A percentile compares a stretch with the other conserved stretches of the same genome.
Conservation (phyloP, 2,888 invertebrate species). For the Toxonevra muliebris region DNA sequence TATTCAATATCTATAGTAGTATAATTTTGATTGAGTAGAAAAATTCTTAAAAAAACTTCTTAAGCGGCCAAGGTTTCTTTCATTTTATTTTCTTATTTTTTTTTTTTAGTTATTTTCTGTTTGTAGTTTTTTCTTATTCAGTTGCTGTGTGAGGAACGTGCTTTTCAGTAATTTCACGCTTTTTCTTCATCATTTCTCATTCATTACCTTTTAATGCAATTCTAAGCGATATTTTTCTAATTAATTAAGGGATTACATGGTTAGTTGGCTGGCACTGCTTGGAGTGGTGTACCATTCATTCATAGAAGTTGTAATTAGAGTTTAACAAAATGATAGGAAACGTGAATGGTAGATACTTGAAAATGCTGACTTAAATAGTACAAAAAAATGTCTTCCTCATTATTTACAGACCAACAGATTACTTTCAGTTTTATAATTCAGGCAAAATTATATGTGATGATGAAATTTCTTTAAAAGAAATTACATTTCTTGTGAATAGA, state of each 20-base stretch:
- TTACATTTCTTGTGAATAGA: too few relatives aligned
- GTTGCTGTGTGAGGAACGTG: slow-evolving; percentile 29
- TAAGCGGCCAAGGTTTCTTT: slow-evolving; percentile 51
- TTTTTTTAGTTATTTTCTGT: slow-evolving; percentile 8
- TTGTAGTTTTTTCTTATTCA: slow-evolving; percentile 18
- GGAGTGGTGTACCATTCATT: slow-evolving; percentile 18
- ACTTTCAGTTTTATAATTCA: too few relatives aligned
- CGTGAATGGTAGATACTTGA: background rate
- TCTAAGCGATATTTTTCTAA: slow-evolving; percentile 15
- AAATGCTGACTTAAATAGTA: too few relatives aligned
- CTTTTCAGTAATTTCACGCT: slow-evolving; percentile 28
- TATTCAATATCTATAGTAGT: background rate
- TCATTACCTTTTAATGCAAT: background rate
- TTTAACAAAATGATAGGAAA: background rate
- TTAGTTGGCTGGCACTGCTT: slow-evolving; percentile 9
- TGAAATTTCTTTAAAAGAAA: too few relatives aligned
- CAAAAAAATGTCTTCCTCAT: too few relatives aligned
- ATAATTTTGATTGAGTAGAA: slow-evolving; percentile 2
- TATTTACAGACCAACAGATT: too few relatives aligned
- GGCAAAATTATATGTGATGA: too few relatives aligned
- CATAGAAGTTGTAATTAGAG: too few relatives aligned
- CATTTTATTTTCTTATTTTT: slow-evolving; percentile 22
- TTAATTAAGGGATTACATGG: slow-evolving; percentile 33
- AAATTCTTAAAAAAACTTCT: slow-evolving; percentile 32
- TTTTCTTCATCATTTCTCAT: background rate